Evolutionary conservation across 2,797 vertebrate species (phyloP), one percentile per base, ranked within the genome.

Genomic region (Poeciliopsis turneri): DNA sequence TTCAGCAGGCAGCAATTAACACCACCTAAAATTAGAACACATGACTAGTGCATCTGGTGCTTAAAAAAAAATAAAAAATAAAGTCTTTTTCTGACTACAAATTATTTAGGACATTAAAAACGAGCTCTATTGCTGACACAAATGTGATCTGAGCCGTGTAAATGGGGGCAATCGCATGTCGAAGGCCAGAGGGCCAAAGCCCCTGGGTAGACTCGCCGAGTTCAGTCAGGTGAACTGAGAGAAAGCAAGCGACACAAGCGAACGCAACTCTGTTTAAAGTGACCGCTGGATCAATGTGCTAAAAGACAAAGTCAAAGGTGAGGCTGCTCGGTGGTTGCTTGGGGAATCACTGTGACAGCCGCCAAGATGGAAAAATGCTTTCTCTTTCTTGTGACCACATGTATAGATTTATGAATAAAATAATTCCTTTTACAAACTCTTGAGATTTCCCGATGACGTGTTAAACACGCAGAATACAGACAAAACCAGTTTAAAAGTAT

Each of bases 1-100:
- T 92, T 90, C 91, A 95, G 94, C 89, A 91, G 93, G 86, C 86
- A 84, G 89, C 93, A 95, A 96, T 97, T 96, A 96, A 92, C 94
- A 91, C 86, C 82, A 85, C 89, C 95, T 96, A 95, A 96, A 96
- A 95, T 95, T 96, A 94, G 93, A 93, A 92, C 85, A 51, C 87
- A 76, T 72, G 83, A 87, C 86, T 83, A 33, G 43, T 78, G 82
- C 82, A 85, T 89, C 80, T 90, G 81, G 77, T 47, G 68, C 33
- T 64, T 36, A 20, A 64, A 64, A 64, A 64, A 64, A 64, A 33
- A 2, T 33, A 33, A 33, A 33, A 51, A 49, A 39, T 80, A 79
- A 86, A 80, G 0, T 55, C 1, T 55, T 11, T n/a, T 28, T 57
- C 55, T 59, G n/a, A 59, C 30, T 28, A 30, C 55, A 59, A 59